These are phyloP conservation scores for Toxostoma redivivum DNA, from an alignment of 2,113 vertebrate species.

Conservation along the genomic window DNA sequence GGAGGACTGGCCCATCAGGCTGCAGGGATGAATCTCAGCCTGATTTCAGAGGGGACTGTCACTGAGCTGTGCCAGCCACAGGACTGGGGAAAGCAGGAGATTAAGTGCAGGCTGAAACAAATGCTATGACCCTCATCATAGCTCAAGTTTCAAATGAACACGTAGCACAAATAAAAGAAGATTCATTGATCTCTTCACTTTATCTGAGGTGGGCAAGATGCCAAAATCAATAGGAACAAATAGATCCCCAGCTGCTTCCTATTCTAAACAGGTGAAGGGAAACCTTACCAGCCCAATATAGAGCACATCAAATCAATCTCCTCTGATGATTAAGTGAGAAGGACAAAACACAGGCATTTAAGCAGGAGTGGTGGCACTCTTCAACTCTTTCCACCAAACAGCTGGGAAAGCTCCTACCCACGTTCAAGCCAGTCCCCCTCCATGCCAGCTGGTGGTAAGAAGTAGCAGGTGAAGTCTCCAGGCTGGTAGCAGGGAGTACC, in stretches of 20 bases:
- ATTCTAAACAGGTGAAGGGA: background rate
- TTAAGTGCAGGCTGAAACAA: background rate
- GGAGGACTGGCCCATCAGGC: background rate
- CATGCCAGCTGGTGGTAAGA: background rate
- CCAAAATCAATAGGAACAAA: slow-evolving; percentile 48
- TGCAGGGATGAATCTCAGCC: background rate
- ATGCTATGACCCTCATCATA: background rate
- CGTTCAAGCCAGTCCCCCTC: background rate
- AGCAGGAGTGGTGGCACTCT: background rate
- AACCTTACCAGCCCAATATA: slow-evolving; percentile 6
- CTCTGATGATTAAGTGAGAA: background rate
- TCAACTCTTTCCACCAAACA: background rate
- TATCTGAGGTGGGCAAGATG: background rate
- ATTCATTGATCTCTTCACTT: background rate
- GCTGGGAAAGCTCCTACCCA: slow-evolving; percentile 2
- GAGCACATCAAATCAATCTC: slow-evolving; percentile 9
- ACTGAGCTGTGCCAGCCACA: background rate
- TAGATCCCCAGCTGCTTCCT: slow-evolving; percentile 8
- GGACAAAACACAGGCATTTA: background rate
- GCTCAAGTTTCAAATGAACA: background rate
- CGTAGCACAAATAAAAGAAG: slow-evolving; percentile 2
- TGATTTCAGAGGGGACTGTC: background rate
- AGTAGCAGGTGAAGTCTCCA: background rate
- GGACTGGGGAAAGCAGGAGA: background rate
- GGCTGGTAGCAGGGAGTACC: slow-evolving; percentile 76